Conservation (phyloP, 2,888 invertebrate genomes). For the Drosophila trichaetosa region DNA sequence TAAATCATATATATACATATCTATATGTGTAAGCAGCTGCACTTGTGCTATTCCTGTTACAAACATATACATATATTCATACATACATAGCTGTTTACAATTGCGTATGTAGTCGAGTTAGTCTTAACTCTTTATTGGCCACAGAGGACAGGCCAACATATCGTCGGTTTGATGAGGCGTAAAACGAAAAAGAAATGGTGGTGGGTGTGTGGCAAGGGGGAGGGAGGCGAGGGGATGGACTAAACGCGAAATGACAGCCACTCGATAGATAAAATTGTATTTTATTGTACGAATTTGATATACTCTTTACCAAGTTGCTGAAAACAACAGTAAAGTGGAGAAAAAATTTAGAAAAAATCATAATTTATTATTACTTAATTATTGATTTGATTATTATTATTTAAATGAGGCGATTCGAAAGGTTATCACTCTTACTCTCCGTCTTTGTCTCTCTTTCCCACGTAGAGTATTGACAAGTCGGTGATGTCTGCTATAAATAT, state of each 20-base stretch:
- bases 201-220: too few species aligned
- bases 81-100: neutral
- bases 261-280: neutral
- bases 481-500: constrained; percentile 44
- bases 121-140: constrained; percentile 25
- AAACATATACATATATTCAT: neutral
- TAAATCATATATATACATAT: neutral
- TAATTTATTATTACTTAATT: neutral
- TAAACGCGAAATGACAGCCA: neutral
- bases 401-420: neutral
- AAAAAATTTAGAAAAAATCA: neutral
- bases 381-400: neutral
- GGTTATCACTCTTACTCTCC: neutral
- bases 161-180: constrained; percentile 40
- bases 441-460: neutral
- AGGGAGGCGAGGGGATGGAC: neutral
- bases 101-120: neutral
- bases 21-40: neutral
- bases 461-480: constrained; percentile 6
- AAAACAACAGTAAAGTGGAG: neutral
- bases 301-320: constrained; percentile 3
- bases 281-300: neutral
- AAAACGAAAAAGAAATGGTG: constrained; percentile 4
- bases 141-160: constrained; percentile 23
- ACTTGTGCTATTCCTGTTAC: neutral